A percentile compares a stretch with the other conserved stretches of the same genome.
These are phyloP conservation scores for Anthrax anthrax DNA, from an alignment of 2,888 invertebrate genomes.

Conservation along the genomic window DNA sequence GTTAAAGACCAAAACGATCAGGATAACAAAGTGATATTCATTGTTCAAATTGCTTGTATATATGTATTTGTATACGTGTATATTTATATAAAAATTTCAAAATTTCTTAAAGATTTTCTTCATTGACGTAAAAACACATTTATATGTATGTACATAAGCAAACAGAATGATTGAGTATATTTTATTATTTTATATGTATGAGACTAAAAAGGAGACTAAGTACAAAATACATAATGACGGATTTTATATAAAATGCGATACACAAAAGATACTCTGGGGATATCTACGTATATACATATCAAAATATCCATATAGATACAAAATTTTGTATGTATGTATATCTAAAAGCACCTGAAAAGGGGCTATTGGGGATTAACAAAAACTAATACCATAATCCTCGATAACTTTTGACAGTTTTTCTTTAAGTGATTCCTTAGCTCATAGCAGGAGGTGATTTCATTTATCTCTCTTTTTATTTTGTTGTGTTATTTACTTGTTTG, in stretches of 20 bases:
- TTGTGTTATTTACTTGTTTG: too few species aligned
- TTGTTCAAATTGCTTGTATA: slow-evolving; percentile 1
- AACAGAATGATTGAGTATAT: too few species aligned
- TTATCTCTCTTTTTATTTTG: too few species aligned
- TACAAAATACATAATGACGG: too few species aligned
- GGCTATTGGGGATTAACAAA: slow-evolving; percentile 1
- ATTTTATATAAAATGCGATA: too few species aligned
- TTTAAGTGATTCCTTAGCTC: slow-evolving; percentile 10
- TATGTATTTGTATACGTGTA: too few species aligned
- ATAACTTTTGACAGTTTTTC: slow-evolving; percentile 12
- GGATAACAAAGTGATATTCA: slow-evolving; percentile 11
- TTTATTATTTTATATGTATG: too few species aligned
- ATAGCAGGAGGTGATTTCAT: slow-evolving; percentile 9
- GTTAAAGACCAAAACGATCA: slow-evolving; percentile 9
- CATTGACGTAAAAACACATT: background rate
- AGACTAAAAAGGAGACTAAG: too few species aligned
- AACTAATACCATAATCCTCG: slow-evolving; percentile 10
- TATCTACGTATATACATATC: background rate
- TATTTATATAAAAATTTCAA: too few species aligned
- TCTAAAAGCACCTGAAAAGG: background rate
- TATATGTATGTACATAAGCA: background rate
- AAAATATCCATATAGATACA: too few species aligned
- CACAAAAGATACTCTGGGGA: background rate
- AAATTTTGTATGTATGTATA: too few species aligned
- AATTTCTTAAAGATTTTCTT: slow-evolving; percentile 1